These are phyloP conservation scores for Exaiptasia diaphana DNA, from an alignment of 64 coral and sea anemone species.

Conservation along the genomic window DNA sequence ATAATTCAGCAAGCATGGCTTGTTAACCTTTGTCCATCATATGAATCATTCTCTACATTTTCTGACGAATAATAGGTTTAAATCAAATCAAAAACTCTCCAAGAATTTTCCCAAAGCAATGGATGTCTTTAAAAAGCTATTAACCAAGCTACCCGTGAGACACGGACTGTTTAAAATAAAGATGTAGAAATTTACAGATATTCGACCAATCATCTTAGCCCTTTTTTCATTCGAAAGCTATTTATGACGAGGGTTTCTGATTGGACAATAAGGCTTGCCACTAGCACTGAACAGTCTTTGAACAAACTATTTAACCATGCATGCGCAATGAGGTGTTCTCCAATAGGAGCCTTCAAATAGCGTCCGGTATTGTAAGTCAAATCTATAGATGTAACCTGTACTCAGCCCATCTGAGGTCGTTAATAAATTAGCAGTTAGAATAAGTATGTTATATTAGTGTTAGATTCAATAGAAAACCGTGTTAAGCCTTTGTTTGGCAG, in stretches of 20 bases:
- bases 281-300: constrained; percentile 70
- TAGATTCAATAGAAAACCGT: constrained; percentile 60
- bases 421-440: constrained; percentile 88
- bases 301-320: constrained; percentile 80
- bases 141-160: background rate
- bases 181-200: background rate
- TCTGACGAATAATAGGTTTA: too few relatives aligned
- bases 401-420: constrained; percentile 83
- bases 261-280: constrained; percentile 63
- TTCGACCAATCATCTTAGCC: background rate
- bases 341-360: constrained; percentile 31
- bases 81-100: too few relatives aligned
- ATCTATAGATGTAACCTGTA: constrained; percentile 64
- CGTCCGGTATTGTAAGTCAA: constrained; percentile 73
- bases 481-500: background rate
- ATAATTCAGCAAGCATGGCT: constrained; percentile 23
- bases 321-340: constrained; percentile 78
- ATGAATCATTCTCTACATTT: constrained; percentile 4
- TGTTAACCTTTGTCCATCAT: constrained; percentile 20
- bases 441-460: constrained; percentile 38
- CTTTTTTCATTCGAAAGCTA: constrained; percentile 66
- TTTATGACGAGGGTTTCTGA: constrained; percentile 43
- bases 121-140: background rate
- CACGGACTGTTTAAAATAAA: background rate
- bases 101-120: background rate